Base-by-base conservation (phyloP, 2,797 vertebrate genomes). In the Gambusia yucatana region DNA sequence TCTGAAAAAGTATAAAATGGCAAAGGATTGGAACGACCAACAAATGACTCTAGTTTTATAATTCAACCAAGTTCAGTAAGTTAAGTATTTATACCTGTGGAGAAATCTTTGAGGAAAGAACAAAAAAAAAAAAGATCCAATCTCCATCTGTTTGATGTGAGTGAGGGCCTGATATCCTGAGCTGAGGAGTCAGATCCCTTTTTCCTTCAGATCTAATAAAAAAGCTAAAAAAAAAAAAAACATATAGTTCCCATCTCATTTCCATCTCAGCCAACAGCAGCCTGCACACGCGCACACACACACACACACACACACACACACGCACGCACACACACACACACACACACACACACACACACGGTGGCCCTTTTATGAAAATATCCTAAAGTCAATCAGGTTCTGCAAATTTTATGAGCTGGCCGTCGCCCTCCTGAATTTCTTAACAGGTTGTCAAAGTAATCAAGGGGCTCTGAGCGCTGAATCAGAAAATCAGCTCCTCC, bases 391-490 rank as follows among this genome's bases (percentile, higher is more conserved):
- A 97, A 97, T 97, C 96, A 97, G 96, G 95, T 96, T 95, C 96
- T 97, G 97, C 96, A 97, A 97, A 96, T 97, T 98, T 98, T 96
- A 98, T 97, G 96, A 98, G 96, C 95, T 36, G 93, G 95, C 96
- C 95, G 91, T 96, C 97, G 95, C 96, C 93, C 94, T 96, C 93
- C 94, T 95, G 96, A 96, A 97, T 97, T 96, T 97, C 96, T 96
- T 95, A 96, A 95, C 95, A 86, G 93, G 93, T 89, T 97, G 97
- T 98, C 97, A 98, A 96, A 97, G 97, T 97, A 97, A 97, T 97
- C 96, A 93, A 81, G 90, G 90, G 91, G 84, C 95, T 95, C 93
- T 88, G 94, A 91, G 94, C 94, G 92, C 95, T 96, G 96, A 97
- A 97, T 96, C 96, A 96, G 94, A 96, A 97, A 96, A 96, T 94